phyloP scores from a whole-genome alignment of 2,113 vertebrate species.

The Tamias sibiricus region DNA sequence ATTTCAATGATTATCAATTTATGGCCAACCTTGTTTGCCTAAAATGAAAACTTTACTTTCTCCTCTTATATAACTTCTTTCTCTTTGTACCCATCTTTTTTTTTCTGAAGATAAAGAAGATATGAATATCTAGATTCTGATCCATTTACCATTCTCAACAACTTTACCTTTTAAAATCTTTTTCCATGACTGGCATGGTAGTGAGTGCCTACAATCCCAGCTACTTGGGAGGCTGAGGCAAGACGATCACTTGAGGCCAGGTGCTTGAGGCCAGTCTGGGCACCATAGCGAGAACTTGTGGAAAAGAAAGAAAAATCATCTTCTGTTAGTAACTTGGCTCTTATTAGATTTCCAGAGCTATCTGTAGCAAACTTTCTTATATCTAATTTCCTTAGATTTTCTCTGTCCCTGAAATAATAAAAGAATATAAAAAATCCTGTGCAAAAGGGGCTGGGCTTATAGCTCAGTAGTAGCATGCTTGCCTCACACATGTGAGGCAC shows the following conservation, averaged over 20 bases:
- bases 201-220: background rate
- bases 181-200: background rate
- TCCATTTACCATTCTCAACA: background rate
- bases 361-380: background rate
- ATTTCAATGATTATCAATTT: background rate
- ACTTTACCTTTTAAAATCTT: background rate
- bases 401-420: background rate
- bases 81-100: conserved; percentile 34
- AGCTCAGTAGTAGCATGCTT: too few species aligned
- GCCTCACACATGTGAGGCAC: too few species aligned
- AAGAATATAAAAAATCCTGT: conserved; percentile 18
- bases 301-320: background rate
- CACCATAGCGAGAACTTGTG: background rate
- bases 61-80: conserved; percentile 24
- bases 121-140: background rate
- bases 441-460: too few species aligned
- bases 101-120: background rate
- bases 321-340: background rate
- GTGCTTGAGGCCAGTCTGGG: background rate
- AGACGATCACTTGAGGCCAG: background rate
- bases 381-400: conserved; percentile 7
- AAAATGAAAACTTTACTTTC: conserved; percentile 56
- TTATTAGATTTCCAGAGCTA: background rate
- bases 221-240: background rate
- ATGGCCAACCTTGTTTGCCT: background rate